Percentiles rank a stretch among this genome's conserved stretches.
These are phyloP conservation scores for Enteromius thamalakanensis DNA, from an alignment of 2,797 vertebrate species.

Conservation along the genomic window DNA sequence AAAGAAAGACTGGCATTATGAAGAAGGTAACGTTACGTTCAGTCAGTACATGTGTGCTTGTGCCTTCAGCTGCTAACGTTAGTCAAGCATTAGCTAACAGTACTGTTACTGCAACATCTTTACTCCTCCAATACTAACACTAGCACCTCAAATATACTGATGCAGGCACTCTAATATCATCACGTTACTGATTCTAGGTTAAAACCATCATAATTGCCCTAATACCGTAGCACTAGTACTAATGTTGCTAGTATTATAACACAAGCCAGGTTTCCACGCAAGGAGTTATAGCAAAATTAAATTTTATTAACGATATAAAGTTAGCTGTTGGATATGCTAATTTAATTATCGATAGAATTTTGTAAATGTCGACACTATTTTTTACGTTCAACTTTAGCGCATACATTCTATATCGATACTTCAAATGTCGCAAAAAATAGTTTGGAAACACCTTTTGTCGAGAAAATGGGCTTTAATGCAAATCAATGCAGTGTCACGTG, in stretches of 20 bases:
- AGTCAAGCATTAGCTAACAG: neutral
- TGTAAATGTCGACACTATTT: too few relatives aligned
- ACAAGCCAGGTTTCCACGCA: neutral
- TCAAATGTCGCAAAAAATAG: too few relatives aligned
- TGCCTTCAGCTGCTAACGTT: neutral
- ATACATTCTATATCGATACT: too few relatives aligned
- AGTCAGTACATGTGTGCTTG: neutral
- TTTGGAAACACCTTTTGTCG: too few relatives aligned
- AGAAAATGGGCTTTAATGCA: too few relatives aligned
- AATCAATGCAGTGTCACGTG: too few relatives aligned
- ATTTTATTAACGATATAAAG: too few relatives aligned
- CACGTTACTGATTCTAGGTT: neutral
- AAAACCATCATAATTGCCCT: neutral
- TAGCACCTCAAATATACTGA: neutral
- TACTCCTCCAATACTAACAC: neutral
- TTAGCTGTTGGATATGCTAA: too few relatives aligned
- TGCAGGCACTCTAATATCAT: neutral
- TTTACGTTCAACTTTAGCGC: too few relatives aligned
- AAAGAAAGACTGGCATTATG: slow-evolving; percentile 98
- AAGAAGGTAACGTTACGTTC: slow-evolving; percentile 84
- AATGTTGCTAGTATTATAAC: neutral
- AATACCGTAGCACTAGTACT: neutral
- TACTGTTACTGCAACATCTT: neutral
- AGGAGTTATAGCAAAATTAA: too few relatives aligned
- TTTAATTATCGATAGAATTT: too few relatives aligned